Evolutionary conservation across 2,113 vertebrate genomes (phyloP), one percentile per base, ranked within the genome.

Genomic region (Alethe diademata): DNA sequence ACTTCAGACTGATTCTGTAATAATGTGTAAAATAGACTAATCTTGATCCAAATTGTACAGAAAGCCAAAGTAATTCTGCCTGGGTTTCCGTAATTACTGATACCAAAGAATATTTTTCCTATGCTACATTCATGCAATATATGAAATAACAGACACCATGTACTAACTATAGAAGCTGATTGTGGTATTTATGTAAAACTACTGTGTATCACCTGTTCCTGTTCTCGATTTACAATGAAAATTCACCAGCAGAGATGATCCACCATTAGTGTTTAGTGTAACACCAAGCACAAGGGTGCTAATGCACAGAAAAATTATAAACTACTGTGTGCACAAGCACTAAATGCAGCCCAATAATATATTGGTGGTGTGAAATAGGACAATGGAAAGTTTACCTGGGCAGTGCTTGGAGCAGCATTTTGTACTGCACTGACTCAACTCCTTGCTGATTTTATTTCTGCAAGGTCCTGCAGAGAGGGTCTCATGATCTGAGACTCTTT

Each of bases 251-350:
- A 76, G 35, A 58, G 4, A 6, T 2, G 7, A 90, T 62, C 50
- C 0, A 57, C 14, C 0, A 0, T n/a, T 25, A 29, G 2, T 43
- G 8, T 42, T 67, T 62, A 31, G 2, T 73, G 23, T 38, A 42
- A 64, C 58, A 65, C 20, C 45, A 53, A 79, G 13, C 10, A 57
- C 19, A 50, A 50, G 6, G 11, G 4, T 72, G 13, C 2, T 69
- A 85, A 74, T 35, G 29, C 9, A 54, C 26, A 60, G 75, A 85
- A 29, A 57, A 85, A 54, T 25, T 48, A 18, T 13, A n/a, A 38
- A 53, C 8, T 62, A 2, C 5, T 36, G 4, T 8, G 14, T 51
- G 18, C 9, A 56, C 65, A 56, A 36, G 5, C n/a, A 33, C 22
- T 16, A 36, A 66, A 42, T 61, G 26, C 12, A 83, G 12, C 6